Base-by-base conservation (phyloP, 2,113 vertebrate genomes). In the Lophotis ruficrista region DNA sequence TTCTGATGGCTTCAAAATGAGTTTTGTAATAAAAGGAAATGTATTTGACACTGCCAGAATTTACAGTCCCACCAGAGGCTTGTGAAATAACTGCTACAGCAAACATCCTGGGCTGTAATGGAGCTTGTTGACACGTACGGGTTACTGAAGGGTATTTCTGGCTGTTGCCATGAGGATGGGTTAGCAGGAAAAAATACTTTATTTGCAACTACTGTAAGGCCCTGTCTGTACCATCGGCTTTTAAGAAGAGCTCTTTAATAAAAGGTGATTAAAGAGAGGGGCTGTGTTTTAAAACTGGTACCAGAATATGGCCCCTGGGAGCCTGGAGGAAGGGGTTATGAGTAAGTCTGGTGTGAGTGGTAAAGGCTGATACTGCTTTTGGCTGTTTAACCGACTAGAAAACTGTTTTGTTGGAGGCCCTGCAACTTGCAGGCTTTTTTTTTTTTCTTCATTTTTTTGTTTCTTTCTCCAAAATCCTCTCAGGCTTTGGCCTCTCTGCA, bases 11-110 rank as follows among this genome's bases (percentile, higher is more conserved):
- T 97, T 96, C 89, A 73, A 84, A 97, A 96, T 87, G 96, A 79
- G 93, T 97, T 97, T 97, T 96, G 96, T 97, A 97, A 98, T 97
- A 94, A 97, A 97, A 93, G 96, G 97, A 98, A 98, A 96, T 95
- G 93, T 87, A 94, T 71, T 95, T 97, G 96, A 97, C 90, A 83
- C 93, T 90, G 83, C 96, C 96, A 95, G 96, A 87, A 86, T 97
- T 90, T 94, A 92, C 94, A 96, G 96, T 96, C 96, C 96, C 93
- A 70, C 65, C 72, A 97, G 92, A 97, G 91, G 81, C 96, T 98
- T 98, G 97, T 96, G 98, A 97, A 98, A 98, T 97, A 91, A 33
- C 94, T 96, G 96, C 96, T 97, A 93, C 92, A 95, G 95, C 97
- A 97, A 89, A 97, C 92, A 93, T 97, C 90, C 87, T 50, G 88